A percentile compares a stretch with the other conserved stretches of the same genome.
These are phyloP conservation scores for Rhineura floridana DNA, from an alignment of 2,113 vertebrate species.

Conservation along the genomic window DNA sequence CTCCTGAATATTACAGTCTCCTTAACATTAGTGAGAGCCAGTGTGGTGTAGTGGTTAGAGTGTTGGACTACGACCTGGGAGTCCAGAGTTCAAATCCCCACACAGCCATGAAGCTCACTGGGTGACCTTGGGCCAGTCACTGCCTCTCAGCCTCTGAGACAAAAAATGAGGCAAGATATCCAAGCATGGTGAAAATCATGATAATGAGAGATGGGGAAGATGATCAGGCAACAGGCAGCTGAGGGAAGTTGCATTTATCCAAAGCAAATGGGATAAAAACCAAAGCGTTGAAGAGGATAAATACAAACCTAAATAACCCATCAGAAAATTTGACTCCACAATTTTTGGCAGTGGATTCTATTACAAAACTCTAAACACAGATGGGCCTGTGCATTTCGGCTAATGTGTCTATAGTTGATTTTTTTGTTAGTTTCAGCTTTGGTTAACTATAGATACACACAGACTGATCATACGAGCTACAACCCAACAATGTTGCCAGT, in stretches of 20 bases:
- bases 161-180: background rate
- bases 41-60: too few relatives aligned
- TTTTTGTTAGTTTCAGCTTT: conserved; percentile 50
- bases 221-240: background rate
- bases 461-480: conserved; percentile 49
- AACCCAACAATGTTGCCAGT: background rate
- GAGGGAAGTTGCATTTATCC: background rate
- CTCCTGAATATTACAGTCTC: conserved; percentile 10
- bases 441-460: conserved; percentile 60
- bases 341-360: conserved; percentile 7
- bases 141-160: too few relatives aligned
- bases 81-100: too few relatives aligned
- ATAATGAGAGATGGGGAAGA: background rate
- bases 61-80: too few relatives aligned
- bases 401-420: conserved; percentile 45
- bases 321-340: background rate
- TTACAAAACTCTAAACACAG: conserved; percentile 26
- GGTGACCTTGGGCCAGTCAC: too few relatives aligned
- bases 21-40: too few relatives aligned
- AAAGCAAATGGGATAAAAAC: background rate
- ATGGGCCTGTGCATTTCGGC: conserved; percentile 54
- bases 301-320: background rate
- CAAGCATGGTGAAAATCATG: background rate
- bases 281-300: background rate
- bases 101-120: too few relatives aligned